Evolutionary conservation across 2,888 invertebrate genomes (phyloP).

Genomic region (Crocallis elinguaria): DNA sequence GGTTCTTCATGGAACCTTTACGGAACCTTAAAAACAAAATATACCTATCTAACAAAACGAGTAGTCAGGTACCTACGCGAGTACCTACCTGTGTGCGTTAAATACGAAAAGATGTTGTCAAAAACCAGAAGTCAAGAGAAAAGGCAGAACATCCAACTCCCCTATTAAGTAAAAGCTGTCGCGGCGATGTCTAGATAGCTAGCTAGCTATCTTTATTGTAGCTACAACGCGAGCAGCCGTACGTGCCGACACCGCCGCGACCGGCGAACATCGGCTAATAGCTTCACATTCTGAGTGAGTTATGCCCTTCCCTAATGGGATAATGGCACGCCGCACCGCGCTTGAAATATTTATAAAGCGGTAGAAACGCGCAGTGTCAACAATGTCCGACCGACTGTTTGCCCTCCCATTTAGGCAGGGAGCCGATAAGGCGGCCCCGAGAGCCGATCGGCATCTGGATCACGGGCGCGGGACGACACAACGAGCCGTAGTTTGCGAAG

Average conservation of each 20-base stretch:
- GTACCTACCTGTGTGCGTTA: too few species aligned
- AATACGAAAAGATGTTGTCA: background rate
- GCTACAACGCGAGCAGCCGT: slow-evolving; percentile 12
- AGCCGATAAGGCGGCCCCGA: slow-evolving; percentile 59
- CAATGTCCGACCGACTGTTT: slow-evolving; percentile 64
- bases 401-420: slow-evolving; percentile 70
- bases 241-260: slow-evolving; percentile 35
- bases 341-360: slow-evolving; percentile 81
- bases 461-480: slow-evolving; percentile 18
- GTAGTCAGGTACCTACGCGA: too few species aligned
- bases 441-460: slow-evolving; percentile 30
- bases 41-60: too few species aligned
- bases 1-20: too few species aligned
- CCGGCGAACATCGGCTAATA: slow-evolving; percentile 44
- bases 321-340: slow-evolving; percentile 71
- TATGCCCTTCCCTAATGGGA: slow-evolving; percentile 80
- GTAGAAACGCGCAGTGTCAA: slow-evolving; percentile 74
- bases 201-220: slow-evolving; percentile 24
- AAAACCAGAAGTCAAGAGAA: background rate
- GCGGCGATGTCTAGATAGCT: slow-evolving; percentile 8
- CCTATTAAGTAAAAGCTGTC: slow-evolving; percentile 10
- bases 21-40: too few species aligned
- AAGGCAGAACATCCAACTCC: background rate
- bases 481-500: slow-evolving; percentile 1
- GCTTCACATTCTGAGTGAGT: slow-evolving; percentile 71